A percentile compares a stretch with the other conserved stretches of the same genome.
Conservation (phyloP, 2,888 invertebrate genomes). For the Napeogenes sylphis region DNA sequence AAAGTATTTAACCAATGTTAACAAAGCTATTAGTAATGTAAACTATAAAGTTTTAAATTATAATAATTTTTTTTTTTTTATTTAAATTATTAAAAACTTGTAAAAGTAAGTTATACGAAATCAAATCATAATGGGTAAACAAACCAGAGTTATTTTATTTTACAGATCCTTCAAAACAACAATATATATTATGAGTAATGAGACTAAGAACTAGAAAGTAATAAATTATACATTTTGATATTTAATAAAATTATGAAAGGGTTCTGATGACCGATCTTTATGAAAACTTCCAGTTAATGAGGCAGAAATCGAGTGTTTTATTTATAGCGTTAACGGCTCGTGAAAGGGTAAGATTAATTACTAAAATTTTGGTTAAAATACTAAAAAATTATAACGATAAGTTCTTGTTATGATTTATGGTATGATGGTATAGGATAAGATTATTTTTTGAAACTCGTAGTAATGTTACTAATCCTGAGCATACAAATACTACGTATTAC, state of each 20-base stretch:
- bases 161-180: too few species aligned
- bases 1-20: too few species aligned
- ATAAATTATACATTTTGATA: constrained; percentile 19
- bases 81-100: too few species aligned
- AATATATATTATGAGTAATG: not conserved
- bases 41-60: too few species aligned
- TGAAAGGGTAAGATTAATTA: constrained; percentile 76
- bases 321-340: constrained; percentile 59
- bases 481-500: too few species aligned
- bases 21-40: too few species aligned
- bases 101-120: too few species aligned
- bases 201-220: not conserved
- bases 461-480: too few species aligned
- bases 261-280: constrained; percentile 35
- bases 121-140: too few species aligned
- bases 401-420: constrained; percentile 1
- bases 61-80: too few species aligned
- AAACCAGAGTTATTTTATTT: too few species aligned
- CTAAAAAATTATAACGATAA: not conserved
- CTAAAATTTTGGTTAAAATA: constrained; percentile 47
- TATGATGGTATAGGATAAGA: not conserved
- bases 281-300: constrained; percentile 61
- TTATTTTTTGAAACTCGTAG: too few species aligned
- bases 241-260: constrained; percentile 32
- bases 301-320: constrained; percentile 48